phyloP scores from a whole-genome alignment of 2,113 vertebrate genomes.

The Solea solea region DNA sequence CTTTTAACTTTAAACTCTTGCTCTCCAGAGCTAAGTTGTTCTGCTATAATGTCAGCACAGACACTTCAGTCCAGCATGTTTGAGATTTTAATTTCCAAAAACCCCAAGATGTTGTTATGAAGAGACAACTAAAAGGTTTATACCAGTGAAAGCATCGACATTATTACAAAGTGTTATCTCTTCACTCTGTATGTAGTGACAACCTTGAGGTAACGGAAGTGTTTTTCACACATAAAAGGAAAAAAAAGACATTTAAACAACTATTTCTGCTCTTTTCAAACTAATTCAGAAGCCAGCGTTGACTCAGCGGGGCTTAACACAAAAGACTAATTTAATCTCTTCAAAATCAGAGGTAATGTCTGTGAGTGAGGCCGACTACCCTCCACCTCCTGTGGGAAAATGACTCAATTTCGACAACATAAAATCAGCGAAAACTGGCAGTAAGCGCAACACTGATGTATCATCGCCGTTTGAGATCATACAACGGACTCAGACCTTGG shows the following conservation, averaged over 20 bases:
- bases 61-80: too few species aligned
- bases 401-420: neutral
- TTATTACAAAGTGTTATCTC: neutral
- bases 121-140: too few species aligned
- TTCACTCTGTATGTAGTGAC: neutral
- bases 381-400: neutral
- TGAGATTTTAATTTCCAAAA: too few species aligned
- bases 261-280: neutral
- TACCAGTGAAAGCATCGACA: too few species aligned
- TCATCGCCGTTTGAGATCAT: too few species aligned
- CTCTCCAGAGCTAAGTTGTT: too few species aligned
- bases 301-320: neutral
- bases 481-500: too few species aligned
- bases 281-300: neutral
- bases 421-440: neutral
- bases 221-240: neutral
- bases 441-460: too few species aligned
- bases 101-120: too few species aligned
- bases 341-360: neutral
- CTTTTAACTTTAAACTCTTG: too few species aligned
- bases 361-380: neutral
- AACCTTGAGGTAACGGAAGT: neutral
- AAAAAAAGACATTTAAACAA: neutral
- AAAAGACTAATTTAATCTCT: neutral
- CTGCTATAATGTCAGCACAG: too few species aligned